These are phyloP conservation scores for Stomorhina lunata DNA, from an alignment of 2,888 invertebrate species.

Conservation along the genomic window DNA sequence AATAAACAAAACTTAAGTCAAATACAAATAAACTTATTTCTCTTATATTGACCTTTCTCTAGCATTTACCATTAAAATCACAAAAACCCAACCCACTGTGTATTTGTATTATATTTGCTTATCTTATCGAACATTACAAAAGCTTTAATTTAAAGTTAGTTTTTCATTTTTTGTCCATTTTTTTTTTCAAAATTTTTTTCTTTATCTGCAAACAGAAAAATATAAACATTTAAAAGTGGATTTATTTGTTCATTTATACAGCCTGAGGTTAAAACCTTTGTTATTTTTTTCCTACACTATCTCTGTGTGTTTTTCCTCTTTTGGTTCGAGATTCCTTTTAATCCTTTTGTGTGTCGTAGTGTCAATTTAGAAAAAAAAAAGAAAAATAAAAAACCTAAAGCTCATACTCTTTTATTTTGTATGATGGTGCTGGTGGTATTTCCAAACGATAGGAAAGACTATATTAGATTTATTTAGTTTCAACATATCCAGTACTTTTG, in stretches of 20 bases:
- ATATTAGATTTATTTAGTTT: background rate
- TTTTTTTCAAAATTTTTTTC: background rate
- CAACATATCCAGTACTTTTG: background rate
- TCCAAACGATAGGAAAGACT: constrained; percentile 8
- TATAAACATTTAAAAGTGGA: constrained; percentile 31
- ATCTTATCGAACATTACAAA: constrained; percentile 22
- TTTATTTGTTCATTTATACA: constrained; percentile 51
- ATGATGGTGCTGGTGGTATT: background rate
- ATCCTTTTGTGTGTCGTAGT: constrained; percentile 45
- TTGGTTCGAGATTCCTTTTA: constrained; percentile 22
- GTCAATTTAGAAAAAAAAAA: constrained; percentile 24
- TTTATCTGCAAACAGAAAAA: background rate
- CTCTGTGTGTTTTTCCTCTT: background rate
- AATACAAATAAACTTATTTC: no score
- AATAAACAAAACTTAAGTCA: no score
- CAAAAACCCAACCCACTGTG: constrained; percentile 30
- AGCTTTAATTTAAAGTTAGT: constrained; percentile 36
- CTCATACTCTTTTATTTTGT: constrained; percentile 19
- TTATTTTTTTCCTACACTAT: constrained; percentile 21
- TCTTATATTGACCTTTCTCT: background rate
- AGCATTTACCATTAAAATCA: background rate
- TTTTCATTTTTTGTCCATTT: constrained; percentile 1
- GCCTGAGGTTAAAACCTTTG: constrained; percentile 57
- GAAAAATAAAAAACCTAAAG: background rate
- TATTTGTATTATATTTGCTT: constrained; percentile 12